Conservation (phyloP, 2,888 invertebrate species). For the Eucera pruinosa region DNA sequence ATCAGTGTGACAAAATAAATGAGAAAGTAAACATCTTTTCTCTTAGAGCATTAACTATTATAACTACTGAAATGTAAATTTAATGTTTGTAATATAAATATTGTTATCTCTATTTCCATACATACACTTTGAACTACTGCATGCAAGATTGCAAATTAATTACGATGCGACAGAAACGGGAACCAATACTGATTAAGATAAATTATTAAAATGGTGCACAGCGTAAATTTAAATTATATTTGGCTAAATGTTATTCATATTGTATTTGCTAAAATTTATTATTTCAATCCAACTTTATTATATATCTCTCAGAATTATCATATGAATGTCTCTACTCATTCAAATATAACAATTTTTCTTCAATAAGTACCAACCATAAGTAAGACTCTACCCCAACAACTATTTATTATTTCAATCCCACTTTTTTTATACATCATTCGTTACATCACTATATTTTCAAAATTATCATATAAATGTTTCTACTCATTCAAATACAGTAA, state of each 20-base stretch:
- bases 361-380: too few species aligned
- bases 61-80: not conserved
- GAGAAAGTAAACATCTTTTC: not conserved
- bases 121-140: not conserved
- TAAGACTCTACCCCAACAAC: too few species aligned
- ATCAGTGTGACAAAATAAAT: not conserved
- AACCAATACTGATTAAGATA: not conserved
- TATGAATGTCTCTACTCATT: not conserved
- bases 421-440: too few species aligned
- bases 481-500: too few species aligned
- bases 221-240: not conserved
- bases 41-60: not conserved
- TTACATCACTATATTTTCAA: too few species aligned
- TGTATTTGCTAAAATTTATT: not conserved
- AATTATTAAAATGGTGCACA: not conserved
- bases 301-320: too few species aligned
- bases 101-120: not conserved
- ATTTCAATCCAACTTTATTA: not conserved
- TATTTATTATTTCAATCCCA: too few species aligned
- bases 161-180: not conserved
- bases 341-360: not conserved
- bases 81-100: not conserved
- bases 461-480: too few species aligned
- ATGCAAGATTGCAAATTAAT: constrained; percentile 9
- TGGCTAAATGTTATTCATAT: not conserved